A percentile compares a stretch with the other conserved stretches of the same genome.
Conservation (phyloP, 2,888 invertebrate species). For the Phrixothrix hirtus region DNA sequence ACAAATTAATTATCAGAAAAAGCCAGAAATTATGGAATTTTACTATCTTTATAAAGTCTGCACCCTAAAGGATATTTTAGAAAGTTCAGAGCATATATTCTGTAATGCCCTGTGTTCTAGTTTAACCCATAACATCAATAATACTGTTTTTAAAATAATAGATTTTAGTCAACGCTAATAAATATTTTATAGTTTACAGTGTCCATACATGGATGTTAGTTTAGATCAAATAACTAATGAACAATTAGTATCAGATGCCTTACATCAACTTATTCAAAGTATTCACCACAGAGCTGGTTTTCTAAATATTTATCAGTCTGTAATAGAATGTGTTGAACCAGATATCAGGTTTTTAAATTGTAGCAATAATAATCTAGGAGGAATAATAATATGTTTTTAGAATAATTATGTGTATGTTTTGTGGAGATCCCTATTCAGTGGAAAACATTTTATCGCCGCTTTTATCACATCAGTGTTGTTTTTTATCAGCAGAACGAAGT, state of each 20-base stretch:
- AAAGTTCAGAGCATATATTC: too few relatives aligned
- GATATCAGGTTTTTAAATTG: conserved; percentile 78
- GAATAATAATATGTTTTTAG: conserved; percentile 54
- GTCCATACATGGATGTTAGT: conserved; percentile 82
- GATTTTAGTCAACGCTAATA: not conserved
- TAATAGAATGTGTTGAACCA: conserved; percentile 79
- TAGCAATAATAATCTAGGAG: not conserved
- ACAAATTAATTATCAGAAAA: too few relatives aligned
- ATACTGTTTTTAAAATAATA: not conserved
- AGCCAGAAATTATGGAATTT: too few relatives aligned
- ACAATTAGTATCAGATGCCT: conserved; percentile 70
- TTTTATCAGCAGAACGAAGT: conserved; percentile 82
- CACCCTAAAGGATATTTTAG: too few relatives aligned
- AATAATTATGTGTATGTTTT: conserved; percentile 94
- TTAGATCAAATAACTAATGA: conserved; percentile 68
- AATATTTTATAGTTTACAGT: conserved; percentile 68
- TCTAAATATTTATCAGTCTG: conserved; percentile 71
- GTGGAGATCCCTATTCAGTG: conserved; percentile 90
- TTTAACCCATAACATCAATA: too few relatives aligned
- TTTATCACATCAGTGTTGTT: conserved; percentile 84
- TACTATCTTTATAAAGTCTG: too few relatives aligned
- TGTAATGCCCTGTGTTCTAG: too few relatives aligned
- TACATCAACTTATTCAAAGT: conserved; percentile 74
- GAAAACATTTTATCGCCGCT: conserved; percentile 88
- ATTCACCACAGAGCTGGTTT: conserved; percentile 79